These are phyloP conservation scores for Sarcophaga caerulescens DNA, from an alignment of 2,888 invertebrate species.

Conservation along the genomic window DNA sequence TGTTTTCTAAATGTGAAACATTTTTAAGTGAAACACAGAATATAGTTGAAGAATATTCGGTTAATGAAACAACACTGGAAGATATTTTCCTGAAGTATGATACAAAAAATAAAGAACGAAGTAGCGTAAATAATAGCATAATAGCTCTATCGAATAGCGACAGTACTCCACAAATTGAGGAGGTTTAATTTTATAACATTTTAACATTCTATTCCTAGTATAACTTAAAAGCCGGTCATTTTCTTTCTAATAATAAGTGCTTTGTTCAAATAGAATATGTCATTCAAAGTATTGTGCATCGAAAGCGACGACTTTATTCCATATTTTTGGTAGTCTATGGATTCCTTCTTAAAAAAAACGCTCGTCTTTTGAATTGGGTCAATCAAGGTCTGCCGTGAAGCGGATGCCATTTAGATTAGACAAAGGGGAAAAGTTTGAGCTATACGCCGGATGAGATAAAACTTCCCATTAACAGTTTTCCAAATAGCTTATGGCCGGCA, in stretches of 20 bases:
- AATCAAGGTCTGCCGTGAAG: no score
- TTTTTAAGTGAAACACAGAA: slow-evolving; percentile 80
- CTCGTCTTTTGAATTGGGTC: no score
- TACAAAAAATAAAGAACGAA: slow-evolving; percentile 61
- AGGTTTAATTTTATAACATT: slow-evolving; percentile 31
- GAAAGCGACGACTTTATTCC: slow-evolving; percentile 1
- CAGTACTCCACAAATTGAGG: slow-evolving; percentile 27
- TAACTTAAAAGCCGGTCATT: no score
- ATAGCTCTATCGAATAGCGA: neutral
- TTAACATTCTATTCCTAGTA: neutral
- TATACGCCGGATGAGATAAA: no score
- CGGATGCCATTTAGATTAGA: no score
- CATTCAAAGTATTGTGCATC: neutral
- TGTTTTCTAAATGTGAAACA: slow-evolving; percentile 85
- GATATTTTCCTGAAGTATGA: slow-evolving; percentile 85
- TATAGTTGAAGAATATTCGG: slow-evolving; percentile 88
- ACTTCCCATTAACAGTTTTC: no score
- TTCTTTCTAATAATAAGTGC: no score
- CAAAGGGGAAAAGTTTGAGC: no score
- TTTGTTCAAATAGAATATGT: no score
- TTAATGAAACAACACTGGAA: slow-evolving; percentile 90
- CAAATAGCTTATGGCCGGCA: no score
- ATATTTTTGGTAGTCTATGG: neutral
- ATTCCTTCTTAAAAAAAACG: no score
- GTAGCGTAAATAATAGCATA: neutral